Base-by-base conservation (phyloP, 2,888 invertebrate genomes). In the Dioctria rufipes region DNA sequence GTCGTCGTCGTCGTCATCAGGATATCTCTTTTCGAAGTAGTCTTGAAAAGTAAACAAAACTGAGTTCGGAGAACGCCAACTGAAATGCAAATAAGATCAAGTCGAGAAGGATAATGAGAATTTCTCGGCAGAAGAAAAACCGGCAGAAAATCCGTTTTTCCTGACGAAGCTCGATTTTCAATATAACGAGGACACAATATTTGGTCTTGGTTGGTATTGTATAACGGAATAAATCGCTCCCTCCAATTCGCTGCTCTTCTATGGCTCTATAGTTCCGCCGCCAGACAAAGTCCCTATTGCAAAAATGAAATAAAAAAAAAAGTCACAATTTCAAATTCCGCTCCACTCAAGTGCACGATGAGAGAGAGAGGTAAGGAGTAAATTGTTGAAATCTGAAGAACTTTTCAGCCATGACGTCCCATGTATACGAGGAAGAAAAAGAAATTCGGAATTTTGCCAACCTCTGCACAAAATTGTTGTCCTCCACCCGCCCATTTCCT, bases 131-230 rank as follows among this genome's bases (percentile, higher is more conserved):
- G 71, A 49, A 51, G 51, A 71, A 71, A 71, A 71, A 71, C 49
- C 51, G 71, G 37, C 46, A 37, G 63, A 71, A 46, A 71, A 54
- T 71, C 46, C 54, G 71, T 71, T 71, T 67, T 75, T 43, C 75
- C 75, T 75, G 60, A 75, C 75, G 60, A 75, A 75, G 61, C 75
- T 75, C 61, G 75, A 75, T 75, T 75, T 75, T 75, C 75, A 75
- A 75, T 75, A 75, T 75, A 75, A 75, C 75, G 43, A 75, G 75
- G 75, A 75, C 75, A 75, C 75, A 75, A 75, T 75, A 75, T 75
- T 75, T 75, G 75, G 75, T 75, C 61, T 75, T 60, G 43, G 25
- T 25, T 25, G 25, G 75, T 13, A 43, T 71, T 71, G 71, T 71
- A 71, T 71, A 54, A 54, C 71, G 54, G 46, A 63, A 11, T 5